Evolutionary conservation across 2,888 invertebrate species (phyloP).

Genomic region (Patella caerulea): DNA sequence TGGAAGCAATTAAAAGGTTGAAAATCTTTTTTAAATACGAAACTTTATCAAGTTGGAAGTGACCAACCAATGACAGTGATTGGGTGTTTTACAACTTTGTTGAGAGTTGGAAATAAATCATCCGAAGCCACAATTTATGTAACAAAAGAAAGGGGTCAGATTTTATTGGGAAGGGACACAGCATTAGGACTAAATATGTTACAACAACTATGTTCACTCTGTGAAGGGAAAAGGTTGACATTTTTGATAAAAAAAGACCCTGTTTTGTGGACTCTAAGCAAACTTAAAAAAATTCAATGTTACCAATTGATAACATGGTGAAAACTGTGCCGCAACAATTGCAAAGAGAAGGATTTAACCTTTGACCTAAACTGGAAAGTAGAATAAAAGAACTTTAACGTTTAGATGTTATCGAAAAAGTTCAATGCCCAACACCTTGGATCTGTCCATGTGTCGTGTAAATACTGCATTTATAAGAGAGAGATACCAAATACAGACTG

Average conservation of each 20-base stretch:
- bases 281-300: neutral
- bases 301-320: neutral
- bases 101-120: conserved; percentile 7
- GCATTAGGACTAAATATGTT: neutral
- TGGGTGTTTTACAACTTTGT: neutral
- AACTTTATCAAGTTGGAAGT: neutral
- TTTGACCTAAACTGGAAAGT: neutral
- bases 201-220: conserved; percentile 6
- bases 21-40: neutral
- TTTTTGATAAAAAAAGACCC: neutral
- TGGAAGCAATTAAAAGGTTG: neutral
- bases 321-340: neutral
- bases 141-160: neutral
- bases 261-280: neutral
- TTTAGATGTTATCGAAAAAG: conserved; percentile 4
- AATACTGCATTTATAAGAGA: conserved; percentile 36
- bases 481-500: conserved; percentile 34
- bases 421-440: neutral
- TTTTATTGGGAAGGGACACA: conserved; percentile 1
- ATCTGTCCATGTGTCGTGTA: conserved; percentile 34
- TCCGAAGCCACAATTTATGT: neutral
- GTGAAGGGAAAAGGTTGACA: neutral
- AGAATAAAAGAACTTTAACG: neutral
- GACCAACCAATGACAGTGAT: neutral
- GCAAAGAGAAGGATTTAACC: neutral